A percentile compares a stretch with the other conserved stretches of the same genome.
Evolutionary conservation across 2,888 invertebrate species (phyloP).

Genomic region (Megamerina dolium): DNA sequence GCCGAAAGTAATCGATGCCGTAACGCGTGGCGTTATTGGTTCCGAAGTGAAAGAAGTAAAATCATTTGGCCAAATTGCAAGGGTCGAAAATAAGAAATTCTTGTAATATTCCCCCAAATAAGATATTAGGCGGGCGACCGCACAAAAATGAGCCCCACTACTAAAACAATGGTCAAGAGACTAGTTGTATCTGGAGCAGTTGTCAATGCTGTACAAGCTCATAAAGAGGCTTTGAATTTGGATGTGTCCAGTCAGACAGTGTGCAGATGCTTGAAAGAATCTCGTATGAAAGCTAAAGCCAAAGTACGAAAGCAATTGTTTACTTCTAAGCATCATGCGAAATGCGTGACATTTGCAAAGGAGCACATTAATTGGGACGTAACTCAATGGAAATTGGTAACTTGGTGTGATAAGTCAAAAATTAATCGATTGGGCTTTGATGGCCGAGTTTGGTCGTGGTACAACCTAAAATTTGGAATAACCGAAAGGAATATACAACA

Average conservation of each 20-base stretch:
- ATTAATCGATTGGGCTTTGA: no score
- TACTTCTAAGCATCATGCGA: not conserved
- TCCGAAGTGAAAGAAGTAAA: not conserved
- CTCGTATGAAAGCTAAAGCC: not conserved
- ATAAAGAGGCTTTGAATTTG: not conserved
- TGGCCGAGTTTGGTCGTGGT: no score
- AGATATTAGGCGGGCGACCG: not conserved
- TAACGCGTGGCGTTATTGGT: not conserved
- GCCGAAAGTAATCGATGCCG: not conserved
- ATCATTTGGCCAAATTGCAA: not conserved
- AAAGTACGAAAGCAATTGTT: not conserved
- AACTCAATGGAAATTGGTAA: no score
- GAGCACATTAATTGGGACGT: not conserved
- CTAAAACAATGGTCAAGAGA: not conserved
- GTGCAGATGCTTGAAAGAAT: not conserved
- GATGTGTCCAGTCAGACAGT: not conserved
- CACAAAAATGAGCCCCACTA: not conserved
- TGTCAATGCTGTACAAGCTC: constrained; percentile 2
- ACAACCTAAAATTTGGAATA: not conserved
- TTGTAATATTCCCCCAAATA: not conserved
- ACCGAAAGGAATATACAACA: not conserved
- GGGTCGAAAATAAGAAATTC: constrained; percentile 1
- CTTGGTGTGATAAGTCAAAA: no score
- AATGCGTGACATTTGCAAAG: not conserved
- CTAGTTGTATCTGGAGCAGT: no score